A percentile compares a stretch with the other conserved stretches of the same genome.
Conservation (phyloP, 2,888 invertebrate species). For the Cantharis rufa region DNA sequence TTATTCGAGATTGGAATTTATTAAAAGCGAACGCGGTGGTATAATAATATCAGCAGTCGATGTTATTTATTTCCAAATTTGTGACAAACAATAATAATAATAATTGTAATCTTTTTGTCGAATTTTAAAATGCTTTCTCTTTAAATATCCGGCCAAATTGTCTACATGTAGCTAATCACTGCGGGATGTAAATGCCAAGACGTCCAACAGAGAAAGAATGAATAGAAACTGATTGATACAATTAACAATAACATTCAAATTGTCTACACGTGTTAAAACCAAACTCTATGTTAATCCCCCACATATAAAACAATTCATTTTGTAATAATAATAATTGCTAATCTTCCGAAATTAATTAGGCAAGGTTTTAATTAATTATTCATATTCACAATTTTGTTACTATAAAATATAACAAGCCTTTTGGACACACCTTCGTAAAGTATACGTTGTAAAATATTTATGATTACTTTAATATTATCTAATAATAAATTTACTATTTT, state of each 20-base stretch:
- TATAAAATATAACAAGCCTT: not conserved
- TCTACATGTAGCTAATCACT: conserved; percentile 35
- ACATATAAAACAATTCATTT: not conserved
- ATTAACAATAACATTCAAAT: conserved; percentile 50
- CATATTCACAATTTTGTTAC: not conserved
- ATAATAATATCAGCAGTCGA: not conserved
- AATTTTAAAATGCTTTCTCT: conserved; percentile 12
- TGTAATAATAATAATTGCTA: not conserved
- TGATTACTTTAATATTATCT: not conserved
- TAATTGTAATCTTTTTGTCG: not conserved
- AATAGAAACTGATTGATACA: conserved; percentile 52
- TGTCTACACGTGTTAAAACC: conserved; percentile 43
- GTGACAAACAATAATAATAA: not conserved
- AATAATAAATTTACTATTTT: not conserved
- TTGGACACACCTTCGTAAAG: not conserved
- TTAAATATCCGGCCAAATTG: conserved; percentile 30
- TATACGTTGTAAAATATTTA: not conserved
- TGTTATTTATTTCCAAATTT: not conserved
- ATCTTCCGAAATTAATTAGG: not conserved
- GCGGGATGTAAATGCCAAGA: conserved; percentile 43
- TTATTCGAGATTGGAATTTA: conserved; percentile 1
- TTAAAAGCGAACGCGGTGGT: not conserved
- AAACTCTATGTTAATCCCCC: not conserved
- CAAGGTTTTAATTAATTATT: not conserved
- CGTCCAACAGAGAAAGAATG: conserved; percentile 43